Percentiles rank a stretch among this genome's conserved stretches.
These are phyloP conservation scores for Microcebus ravelobensis DNA, from an alignment of 2,113 vertebrate species.

Conservation along the genomic window DNA sequence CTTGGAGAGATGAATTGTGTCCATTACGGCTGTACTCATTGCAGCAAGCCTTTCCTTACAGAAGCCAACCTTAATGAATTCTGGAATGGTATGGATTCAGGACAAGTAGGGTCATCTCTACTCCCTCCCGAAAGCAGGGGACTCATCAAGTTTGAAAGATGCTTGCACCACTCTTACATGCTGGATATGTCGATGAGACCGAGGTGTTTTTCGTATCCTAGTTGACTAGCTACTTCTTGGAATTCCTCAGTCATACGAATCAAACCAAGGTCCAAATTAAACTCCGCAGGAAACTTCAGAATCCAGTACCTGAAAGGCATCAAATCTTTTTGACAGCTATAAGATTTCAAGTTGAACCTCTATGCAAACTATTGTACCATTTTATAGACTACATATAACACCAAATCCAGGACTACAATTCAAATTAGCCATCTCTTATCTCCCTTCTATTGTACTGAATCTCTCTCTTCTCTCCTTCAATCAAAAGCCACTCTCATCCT, in stretches of 20 bases:
- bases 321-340: constrained; percentile 15
- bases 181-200: constrained; percentile 97
- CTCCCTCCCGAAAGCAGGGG: not conserved
- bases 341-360: not conserved
- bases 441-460: not conserved
- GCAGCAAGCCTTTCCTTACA: not conserved
- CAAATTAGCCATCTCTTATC: not conserved
- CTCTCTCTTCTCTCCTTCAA: not conserved
- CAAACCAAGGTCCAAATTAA: constrained; percentile 96
- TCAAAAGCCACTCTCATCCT: not conserved
- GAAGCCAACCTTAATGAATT: not conserved
- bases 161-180: constrained; percentile 89
- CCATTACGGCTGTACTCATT: not conserved
- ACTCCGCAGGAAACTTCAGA: constrained; percentile 97
- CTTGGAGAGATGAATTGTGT: not conserved
- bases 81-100: not conserved
- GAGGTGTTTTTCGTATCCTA: constrained; percentile 93
- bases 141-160: not conserved
- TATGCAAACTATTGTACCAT: not conserved
- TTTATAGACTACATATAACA: not conserved
- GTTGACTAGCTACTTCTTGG: constrained; percentile 90
- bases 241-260: constrained; percentile 96
- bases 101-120: not conserved
- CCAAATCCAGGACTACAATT: not conserved
- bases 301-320: constrained; percentile 96